Conservation (phyloP, 1,140 invertebrate species). For the Philopotamus ludificatus region DNA sequence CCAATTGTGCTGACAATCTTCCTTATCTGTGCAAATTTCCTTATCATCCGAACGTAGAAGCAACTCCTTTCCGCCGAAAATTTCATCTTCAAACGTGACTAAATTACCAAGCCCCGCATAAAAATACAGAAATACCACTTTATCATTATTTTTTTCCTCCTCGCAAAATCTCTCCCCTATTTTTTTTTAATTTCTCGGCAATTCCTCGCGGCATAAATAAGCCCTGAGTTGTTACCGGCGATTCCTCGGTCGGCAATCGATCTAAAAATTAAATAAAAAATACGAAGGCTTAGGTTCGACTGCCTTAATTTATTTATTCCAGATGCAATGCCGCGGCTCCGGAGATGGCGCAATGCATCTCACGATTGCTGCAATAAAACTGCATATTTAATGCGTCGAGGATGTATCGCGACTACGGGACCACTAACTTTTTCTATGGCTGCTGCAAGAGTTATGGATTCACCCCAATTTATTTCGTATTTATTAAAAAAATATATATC, state of each 20-base stretch:
- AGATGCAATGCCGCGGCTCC: not conserved
- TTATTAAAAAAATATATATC: too few species aligned
- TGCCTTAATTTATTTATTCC: too few species aligned
- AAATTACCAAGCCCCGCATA: not conserved
- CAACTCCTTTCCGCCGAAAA: not conserved
- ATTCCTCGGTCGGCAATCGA: not conserved
- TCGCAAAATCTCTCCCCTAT: constrained; percentile 1
- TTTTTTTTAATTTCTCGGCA: constrained; percentile 18
- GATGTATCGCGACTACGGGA: constrained; percentile 21
- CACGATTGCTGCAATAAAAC: constrained; percentile 37
- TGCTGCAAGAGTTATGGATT: too few species aligned
- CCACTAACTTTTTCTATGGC: not conserved
- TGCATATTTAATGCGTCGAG: constrained; percentile 38
- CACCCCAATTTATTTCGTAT: too few species aligned
- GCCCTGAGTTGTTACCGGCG: not conserved
- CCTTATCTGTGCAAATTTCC: too few species aligned
- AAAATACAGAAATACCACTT: constrained; percentile 16
- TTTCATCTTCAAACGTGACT: not conserved
- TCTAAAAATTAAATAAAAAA: not conserved
- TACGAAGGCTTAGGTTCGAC: not conserved
- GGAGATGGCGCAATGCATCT: constrained; percentile 30
- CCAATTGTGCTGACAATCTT: too few species aligned
- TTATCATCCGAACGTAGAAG: too few species aligned
- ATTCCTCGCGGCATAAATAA: constrained; percentile 12
- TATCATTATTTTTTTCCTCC: constrained; percentile 16